Percentiles rank a stretch among this genome's conserved stretches.
These are phyloP conservation scores for Scomberomorus guttatus DNA, from an alignment of 2,797 vertebrate genomes.

Conservation along the genomic window DNA sequence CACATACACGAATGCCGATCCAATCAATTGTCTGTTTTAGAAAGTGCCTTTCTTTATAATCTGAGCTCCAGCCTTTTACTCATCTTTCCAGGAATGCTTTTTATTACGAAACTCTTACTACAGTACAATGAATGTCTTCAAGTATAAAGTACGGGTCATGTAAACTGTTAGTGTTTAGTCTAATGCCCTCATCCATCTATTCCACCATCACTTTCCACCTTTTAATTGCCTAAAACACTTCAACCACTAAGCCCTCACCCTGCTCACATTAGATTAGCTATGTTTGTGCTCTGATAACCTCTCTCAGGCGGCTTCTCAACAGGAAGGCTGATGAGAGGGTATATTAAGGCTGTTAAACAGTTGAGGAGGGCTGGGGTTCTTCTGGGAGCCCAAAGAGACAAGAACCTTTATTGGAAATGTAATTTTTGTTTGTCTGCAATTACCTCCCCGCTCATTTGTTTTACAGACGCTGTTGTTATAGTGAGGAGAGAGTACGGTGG, in stretches of 20 bases:
- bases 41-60: not conserved
- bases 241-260: conserved; percentile 71
- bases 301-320: conserved; percentile 79
- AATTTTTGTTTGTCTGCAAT: conserved; percentile 89
- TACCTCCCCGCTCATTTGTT: conserved; percentile 88
- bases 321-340: conserved; percentile 80
- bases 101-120: conserved; percentile 39
- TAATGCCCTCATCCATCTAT: conserved; percentile 66
- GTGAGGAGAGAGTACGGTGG: conserved; percentile 59
- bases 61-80: not conserved
- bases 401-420: conserved; percentile 88
- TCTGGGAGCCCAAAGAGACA: conserved; percentile 80
- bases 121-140: conserved; percentile 42
- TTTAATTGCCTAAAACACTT: conserved; percentile 78
- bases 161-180: conserved; percentile 55
- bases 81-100: conserved; percentile 15
- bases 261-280: conserved; percentile 80
- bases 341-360: conserved; percentile 86
- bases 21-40: not conserved
- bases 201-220: conserved; percentile 49
- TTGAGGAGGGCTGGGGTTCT: conserved; percentile 79
- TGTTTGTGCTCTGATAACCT: conserved; percentile 78
- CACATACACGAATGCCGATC: not conserved
- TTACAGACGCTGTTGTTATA: conserved; percentile 80
- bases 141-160: conserved; percentile 40